Conservation (phyloP, 2,888 invertebrate genomes). For the Malacosoma neustria region DNA sequence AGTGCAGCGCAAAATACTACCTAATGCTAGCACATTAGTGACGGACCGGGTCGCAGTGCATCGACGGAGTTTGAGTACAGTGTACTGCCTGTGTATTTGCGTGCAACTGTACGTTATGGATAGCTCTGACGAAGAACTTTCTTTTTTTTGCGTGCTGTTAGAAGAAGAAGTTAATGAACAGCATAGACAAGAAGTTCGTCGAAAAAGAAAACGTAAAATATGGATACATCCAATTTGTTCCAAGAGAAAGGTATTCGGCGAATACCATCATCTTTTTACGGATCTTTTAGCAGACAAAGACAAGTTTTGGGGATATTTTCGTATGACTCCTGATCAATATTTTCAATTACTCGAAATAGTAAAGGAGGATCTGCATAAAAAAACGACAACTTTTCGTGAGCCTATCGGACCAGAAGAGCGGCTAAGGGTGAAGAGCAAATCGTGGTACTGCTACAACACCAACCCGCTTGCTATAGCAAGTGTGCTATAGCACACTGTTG, state of each 20-base stretch:
- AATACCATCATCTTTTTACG: too few species aligned
- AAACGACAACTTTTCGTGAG: constrained; percentile 8
- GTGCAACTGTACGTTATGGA: constrained; percentile 5
- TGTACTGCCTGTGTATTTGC: constrained; percentile 6
- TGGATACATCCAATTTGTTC: constrained; percentile 6
- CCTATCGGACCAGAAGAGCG: constrained; percentile 9
- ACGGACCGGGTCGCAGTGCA: constrained; percentile 6
- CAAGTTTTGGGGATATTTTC: constrained; percentile 8
- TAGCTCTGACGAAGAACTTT: constrained; percentile 2
- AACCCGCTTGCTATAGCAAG: too few species aligned
- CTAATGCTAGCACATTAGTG: constrained; percentile 6
- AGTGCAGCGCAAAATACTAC: constrained; percentile 5
- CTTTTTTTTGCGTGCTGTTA: constrained; percentile 3
- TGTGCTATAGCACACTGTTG: constrained; percentile 6
- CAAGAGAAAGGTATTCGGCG: too few species aligned
- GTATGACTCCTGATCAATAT: constrained; percentile 5
- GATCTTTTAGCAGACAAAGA: constrained; percentile 8
- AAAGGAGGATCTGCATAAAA: constrained; percentile 8
- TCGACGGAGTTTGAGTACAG: constrained; percentile 8
- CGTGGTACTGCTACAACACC: too few species aligned
- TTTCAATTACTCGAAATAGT: constrained; percentile 6
- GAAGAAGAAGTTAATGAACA: background rate
- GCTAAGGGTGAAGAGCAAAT: background rate
- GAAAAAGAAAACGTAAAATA: constrained; percentile 3
- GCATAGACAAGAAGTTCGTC: background rate